Percentiles rank a stretch among this genome's conserved stretches.
These are phyloP conservation scores for Flexamia atlantica DNA, from an alignment of 2,888 invertebrate species.

Conservation along the genomic window DNA sequence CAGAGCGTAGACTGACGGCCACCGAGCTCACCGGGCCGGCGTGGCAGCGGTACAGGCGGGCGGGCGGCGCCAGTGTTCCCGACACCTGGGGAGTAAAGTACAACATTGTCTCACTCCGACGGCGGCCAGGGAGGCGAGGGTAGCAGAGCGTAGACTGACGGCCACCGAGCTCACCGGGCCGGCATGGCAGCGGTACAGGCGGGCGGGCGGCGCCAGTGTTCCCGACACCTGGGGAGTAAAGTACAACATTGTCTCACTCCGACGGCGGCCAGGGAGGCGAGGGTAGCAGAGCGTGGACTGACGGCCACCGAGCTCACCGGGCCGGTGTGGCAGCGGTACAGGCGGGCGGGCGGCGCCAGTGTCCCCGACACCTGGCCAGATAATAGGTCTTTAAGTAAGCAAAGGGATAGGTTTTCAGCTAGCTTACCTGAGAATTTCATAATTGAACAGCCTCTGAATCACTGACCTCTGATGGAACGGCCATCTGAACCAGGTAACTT, in stretches of 20 bases:
- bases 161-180: constrained; percentile 85
- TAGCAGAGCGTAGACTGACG: constrained; percentile 82
- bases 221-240: constrained; percentile 74
- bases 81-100: too few species aligned
- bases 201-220: constrained; percentile 67
- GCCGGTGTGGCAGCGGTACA: constrained; percentile 88
- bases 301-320: constrained; percentile 82
- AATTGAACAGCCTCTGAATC: too few species aligned
- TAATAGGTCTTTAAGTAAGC: too few species aligned
- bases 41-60: constrained; percentile 82
- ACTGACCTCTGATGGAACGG: constrained; percentile 83
- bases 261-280: constrained; percentile 85
- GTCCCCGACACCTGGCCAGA: constrained; percentile 75
- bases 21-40: constrained; percentile 86
- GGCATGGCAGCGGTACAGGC: constrained; percentile 85
- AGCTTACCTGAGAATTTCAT: too few species aligned
- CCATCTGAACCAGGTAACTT: too few species aligned
- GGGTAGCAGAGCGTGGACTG: constrained; percentile 83
- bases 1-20: constrained; percentile 82
- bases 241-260: too few species aligned
- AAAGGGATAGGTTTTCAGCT: too few species aligned
- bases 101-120: too few species aligned
- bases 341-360: constrained; percentile 70
- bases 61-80: constrained; percentile 61
- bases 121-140: constrained; percentile 84